Evolutionary conservation across 2,888 invertebrate species (phyloP), one percentile per base, ranked within the genome.

Genomic region (Pachycephus smyrnensis): DNA sequence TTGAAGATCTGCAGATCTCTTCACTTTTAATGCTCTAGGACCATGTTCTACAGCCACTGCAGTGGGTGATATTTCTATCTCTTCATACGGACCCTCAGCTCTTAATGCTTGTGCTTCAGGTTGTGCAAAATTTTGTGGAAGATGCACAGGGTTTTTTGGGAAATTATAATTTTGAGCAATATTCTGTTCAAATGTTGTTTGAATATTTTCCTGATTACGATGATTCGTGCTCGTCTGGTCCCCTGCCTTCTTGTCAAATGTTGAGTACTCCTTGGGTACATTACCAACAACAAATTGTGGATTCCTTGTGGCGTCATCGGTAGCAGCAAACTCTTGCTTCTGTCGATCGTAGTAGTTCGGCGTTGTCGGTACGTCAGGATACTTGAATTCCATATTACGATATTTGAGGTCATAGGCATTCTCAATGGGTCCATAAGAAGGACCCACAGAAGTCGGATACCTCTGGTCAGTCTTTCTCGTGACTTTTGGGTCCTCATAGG

Each of bases 281-380:
- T 93, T 95, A 0, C 95, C 95, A 2, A 95, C 95, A 0, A 95
- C 95, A 89, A 95, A 95, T 87, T 95, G 94, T 75, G 90, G 81
- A 81, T 91, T 86, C 0, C 76, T 83, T 37, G 75, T 31, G 12
- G 23, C 76, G 73, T 80, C 84, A 69, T 81, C 77, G 12, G 78
- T 75, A 82, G 80, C 40, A 80, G 82, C 31, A 30, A 79, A 80
- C 23, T 83, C 86, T 6, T 82, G 75, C 12, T 84, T 80, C 31
- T 82, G 84, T 11, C 81, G 82, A 12, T 90, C 89, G n/a, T 89
- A 88, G 77, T 85, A 87, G 69, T 76, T 76, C 4, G 89, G 85
- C 0, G 90, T 90, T 1, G 88, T 90, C 0, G 85, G 76, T 6
- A 80, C 33, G 3, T 90, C 90, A 0, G 88, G 80, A 79, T 90